These are phyloP conservation scores for Auanema freiburgensis DNA, from an alignment of 2,888 invertebrate species.

Conservation along the genomic window DNA sequence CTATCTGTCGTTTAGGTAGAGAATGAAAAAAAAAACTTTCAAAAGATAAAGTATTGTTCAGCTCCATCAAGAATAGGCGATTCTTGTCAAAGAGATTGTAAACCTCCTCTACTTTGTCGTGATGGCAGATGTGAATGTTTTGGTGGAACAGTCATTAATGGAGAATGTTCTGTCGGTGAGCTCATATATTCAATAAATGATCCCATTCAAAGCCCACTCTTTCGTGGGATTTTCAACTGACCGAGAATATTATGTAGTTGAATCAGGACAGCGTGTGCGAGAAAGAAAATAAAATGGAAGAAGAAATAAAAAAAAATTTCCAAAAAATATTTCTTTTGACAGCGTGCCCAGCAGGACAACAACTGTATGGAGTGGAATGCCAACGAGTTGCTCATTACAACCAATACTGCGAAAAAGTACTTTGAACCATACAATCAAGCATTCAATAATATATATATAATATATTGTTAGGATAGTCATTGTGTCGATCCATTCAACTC, in stretches of 20 bases:
- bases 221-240: constrained; percentile 2
- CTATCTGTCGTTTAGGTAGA: constrained; percentile 61
- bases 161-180: constrained; percentile 62
- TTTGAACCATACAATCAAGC: background rate
- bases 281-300: background rate
- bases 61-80: constrained; percentile 63
- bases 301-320: background rate
- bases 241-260: background rate
- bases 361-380: constrained; percentile 62
- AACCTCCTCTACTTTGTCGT: constrained; percentile 62
- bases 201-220: constrained; percentile 8
- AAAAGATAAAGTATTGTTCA: constrained; percentile 29
- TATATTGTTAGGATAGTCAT: constrained; percentile 42
- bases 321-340: background rate
- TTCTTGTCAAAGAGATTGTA: constrained; percentile 62
- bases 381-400: constrained; percentile 58
- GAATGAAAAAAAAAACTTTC: constrained; percentile 12
- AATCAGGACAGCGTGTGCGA: background rate
- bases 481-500: constrained; percentile 62
- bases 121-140: constrained; percentile 64
- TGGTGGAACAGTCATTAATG: constrained; percentile 61
- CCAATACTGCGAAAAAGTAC: constrained; percentile 54
- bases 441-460: background rate
- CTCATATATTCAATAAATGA: background rate
- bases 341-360: constrained; percentile 62